Evolutionary conservation across 2,797 vertebrate species (phyloP), one percentile per base, ranked within the genome.

Genomic region (Xenops minutus): DNA sequence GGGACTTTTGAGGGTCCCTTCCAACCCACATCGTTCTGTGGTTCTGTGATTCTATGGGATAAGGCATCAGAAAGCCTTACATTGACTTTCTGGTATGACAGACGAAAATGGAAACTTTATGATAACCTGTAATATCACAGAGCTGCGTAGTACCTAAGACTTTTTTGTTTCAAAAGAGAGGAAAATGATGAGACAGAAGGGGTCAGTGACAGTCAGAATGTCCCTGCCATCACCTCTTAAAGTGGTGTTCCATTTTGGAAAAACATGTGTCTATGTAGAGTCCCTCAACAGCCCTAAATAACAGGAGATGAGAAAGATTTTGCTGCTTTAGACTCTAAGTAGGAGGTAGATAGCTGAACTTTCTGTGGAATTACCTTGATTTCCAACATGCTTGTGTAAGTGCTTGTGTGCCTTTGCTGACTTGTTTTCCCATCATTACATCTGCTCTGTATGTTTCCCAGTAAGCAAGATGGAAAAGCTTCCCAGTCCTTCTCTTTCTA

Each of bases 401-500:
- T 66, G 48, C 49, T 64, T 46, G 4, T 44, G 37, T 88, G 54
- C 24, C 26, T 67, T 77, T 80, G 23, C 30, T 46, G 27, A 17
- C 73, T 34, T 79, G 26, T 32, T 73, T 88, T 84, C 51, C 43
- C 55, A 37, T 69, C 36, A 20, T 12, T 4, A 3, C 24, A 68
- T 39, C 29, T 87, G 24, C 14, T 92, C 39, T 51, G 3, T 37
- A 37, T 75, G 18, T 14, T 75, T 92, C 54, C 56, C 54, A 67
- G n/a, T 27, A 39, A 91, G 73, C 26, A 59, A 51, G 19, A 64
- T 84, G 83, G 46, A 92, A 92, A 88, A 85, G 41, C 55, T 88
- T 79, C 30, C 15, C 37, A 21, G 48, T 58, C 32, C 55, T 29
- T 34, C 48, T 66, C 32, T 73, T 77, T 58, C 75, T 76, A 59